Percentiles rank a stretch among this genome's conserved stretches.
Evolutionary conservation across 2,888 invertebrate genomes (phyloP).

Genomic region (Oxycera nigricornis): DNA sequence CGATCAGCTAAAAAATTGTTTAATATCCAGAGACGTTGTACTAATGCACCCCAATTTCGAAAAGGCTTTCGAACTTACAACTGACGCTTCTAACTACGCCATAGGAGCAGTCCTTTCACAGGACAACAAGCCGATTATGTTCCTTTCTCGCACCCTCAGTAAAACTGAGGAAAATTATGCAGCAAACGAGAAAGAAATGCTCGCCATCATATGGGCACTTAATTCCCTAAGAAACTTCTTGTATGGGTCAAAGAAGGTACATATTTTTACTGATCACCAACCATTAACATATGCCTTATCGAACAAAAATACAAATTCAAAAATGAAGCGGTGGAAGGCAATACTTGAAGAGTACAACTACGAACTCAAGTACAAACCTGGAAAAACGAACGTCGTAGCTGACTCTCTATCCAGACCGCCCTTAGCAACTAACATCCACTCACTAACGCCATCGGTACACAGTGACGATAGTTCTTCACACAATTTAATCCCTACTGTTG

Average conservation of each 20-base stretch:
- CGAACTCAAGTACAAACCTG: constrained; percentile 31
- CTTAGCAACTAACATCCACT: background rate
- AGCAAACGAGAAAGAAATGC: constrained; percentile 30
- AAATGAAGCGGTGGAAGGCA: constrained; percentile 47
- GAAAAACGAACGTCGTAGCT: constrained; percentile 41
- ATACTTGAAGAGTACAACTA: constrained; percentile 42
- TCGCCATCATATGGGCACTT: constrained; percentile 19
- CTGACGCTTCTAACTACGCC: constrained; percentile 14
- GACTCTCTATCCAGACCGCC: constrained; percentile 42
- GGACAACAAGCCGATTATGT: background rate
- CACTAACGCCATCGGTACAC: background rate
- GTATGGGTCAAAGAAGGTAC: background rate
- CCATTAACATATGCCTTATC: constrained; percentile 46
- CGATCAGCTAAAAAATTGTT: background rate
- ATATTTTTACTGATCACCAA: constrained; percentile 24
- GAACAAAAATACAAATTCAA: constrained; percentile 46
- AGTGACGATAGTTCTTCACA: background rate
- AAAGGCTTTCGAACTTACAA: background rate
- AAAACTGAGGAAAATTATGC: constrained; percentile 29
- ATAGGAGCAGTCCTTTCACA: background rate
- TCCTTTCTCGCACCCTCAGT: background rate
- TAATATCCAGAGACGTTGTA: background rate
- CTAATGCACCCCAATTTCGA: background rate
- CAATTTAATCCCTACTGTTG: background rate
- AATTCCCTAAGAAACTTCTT: background rate